Conservation (phyloP, 1,140 invertebrate species). For the Lysiphlebus fabarum region DNA sequence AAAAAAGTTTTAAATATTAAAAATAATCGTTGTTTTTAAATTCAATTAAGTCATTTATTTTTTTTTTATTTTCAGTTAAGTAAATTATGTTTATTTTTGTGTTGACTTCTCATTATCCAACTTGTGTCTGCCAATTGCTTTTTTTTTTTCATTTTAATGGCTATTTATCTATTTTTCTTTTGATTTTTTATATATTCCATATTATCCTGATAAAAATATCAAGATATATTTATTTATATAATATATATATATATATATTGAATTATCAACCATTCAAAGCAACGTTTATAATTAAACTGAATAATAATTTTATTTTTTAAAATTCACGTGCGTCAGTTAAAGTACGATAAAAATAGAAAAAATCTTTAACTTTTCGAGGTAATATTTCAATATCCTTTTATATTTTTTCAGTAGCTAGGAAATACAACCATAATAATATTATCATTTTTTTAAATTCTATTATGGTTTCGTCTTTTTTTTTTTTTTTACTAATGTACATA, state of each 20-base stretch:
- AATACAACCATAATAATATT: not conserved
- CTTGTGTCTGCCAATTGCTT: not conserved
- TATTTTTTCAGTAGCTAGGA: slow-evolving; percentile 9
- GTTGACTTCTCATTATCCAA: not conserved
- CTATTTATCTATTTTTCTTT: not conserved
- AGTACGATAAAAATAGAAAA: slow-evolving; percentile 15
- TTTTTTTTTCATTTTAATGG: not conserved
- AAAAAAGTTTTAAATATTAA: slow-evolving; percentile 1
- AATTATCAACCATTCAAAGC: not conserved
- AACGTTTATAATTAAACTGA: not conserved
- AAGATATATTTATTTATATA: too few species aligned
- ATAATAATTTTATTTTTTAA: not conserved
- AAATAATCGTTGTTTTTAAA: slow-evolving; percentile 7
- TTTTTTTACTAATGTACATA: slow-evolving; percentile 16
- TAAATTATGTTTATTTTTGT: too few species aligned
- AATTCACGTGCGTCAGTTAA: not conserved
- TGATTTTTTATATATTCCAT: not conserved
- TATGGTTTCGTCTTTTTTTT: slow-evolving; percentile 4
- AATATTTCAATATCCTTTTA: slow-evolving; percentile 1
- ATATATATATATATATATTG: too few species aligned
- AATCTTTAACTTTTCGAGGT: slow-evolving; percentile 13
- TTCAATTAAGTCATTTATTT: slow-evolving; percentile 1
- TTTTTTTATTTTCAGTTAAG: not conserved
- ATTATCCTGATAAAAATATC: not conserved
- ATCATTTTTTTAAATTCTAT: slow-evolving; percentile 5